A percentile compares a stretch with the other conserved stretches of the same genome.
These are phyloP conservation scores for Stenichneumon culpator DNA, from an alignment of 2,888 invertebrate species.

Conservation along the genomic window DNA sequence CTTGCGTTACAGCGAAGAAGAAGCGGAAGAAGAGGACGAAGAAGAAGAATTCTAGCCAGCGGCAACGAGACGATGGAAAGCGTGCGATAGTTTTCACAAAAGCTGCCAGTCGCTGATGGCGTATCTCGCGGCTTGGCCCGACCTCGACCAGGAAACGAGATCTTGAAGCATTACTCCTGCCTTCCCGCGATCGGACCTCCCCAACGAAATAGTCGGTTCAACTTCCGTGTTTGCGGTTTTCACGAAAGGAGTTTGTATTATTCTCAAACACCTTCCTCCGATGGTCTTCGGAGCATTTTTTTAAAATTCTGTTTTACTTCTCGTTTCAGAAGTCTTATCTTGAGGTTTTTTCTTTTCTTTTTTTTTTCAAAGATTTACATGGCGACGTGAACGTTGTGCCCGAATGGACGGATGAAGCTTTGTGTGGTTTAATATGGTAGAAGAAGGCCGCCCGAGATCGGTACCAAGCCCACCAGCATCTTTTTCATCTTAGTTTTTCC, in stretches of 20 bases:
- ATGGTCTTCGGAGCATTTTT: background rate
- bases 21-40: background rate
- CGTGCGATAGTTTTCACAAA: constrained; percentile 23
- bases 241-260: background rate
- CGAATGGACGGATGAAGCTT: background rate
- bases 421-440: background rate
- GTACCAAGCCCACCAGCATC: background rate
- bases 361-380: background rate
- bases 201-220: background rate
- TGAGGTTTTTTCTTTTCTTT: background rate
- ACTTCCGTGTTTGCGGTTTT: background rate
- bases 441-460: background rate
- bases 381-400: background rate
- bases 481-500: background rate
- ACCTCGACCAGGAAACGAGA: constrained; percentile 29
- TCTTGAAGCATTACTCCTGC: background rate
- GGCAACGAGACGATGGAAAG: constrained; percentile 6
- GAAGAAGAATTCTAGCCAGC: background rate
- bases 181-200: background rate
- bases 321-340: background rate
- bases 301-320: background rate
- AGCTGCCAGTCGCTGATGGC: constrained; percentile 15
- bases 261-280: background rate
- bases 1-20: background rate
- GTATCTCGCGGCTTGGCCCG: constrained; percentile 16